These are phyloP conservation scores for Epizoanthus illoricatus DNA, from an alignment of 92 coral and sea anemone genomes.

Conservation along the genomic window DNA sequence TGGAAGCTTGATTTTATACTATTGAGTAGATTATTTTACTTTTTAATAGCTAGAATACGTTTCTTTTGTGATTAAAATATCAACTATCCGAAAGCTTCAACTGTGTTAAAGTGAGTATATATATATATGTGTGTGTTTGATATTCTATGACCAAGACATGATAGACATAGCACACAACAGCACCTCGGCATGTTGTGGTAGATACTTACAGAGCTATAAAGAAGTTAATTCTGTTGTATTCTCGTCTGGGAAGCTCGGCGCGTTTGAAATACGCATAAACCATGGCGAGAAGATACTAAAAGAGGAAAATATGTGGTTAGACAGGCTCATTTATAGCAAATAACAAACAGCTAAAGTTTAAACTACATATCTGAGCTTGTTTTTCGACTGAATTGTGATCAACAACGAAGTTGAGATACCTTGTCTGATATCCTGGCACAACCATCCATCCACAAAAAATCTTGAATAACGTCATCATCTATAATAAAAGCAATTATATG, in stretches of 20 bases:
- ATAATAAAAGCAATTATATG: background rate
- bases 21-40: background rate
- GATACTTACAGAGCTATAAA: constrained; percentile 95
- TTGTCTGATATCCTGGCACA: constrained; percentile 96
- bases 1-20: background rate
- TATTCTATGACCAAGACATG: background rate
- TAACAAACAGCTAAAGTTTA: background rate
- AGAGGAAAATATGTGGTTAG: background rate
- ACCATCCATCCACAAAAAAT: constrained; percentile 99
- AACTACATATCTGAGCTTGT: background rate
- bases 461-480: constrained; percentile 98
- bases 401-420: constrained; percentile 43
- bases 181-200: background rate
- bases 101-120: too few relatives aligned
- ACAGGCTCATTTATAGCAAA: background rate
- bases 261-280: constrained; percentile 96
- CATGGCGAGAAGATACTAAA: constrained; percentile 94
- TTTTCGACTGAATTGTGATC: background rate
- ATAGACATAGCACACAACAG: background rate
- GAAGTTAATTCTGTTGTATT: constrained; percentile 88
- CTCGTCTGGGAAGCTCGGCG: constrained; percentile 90
- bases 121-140: background rate
- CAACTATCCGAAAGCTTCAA: too few relatives aligned
- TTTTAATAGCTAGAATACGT: background rate
- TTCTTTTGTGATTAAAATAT: background rate